Base-by-base conservation (phyloP, 1,140 invertebrate genomes). In the Chionoecetes opilio region DNA sequence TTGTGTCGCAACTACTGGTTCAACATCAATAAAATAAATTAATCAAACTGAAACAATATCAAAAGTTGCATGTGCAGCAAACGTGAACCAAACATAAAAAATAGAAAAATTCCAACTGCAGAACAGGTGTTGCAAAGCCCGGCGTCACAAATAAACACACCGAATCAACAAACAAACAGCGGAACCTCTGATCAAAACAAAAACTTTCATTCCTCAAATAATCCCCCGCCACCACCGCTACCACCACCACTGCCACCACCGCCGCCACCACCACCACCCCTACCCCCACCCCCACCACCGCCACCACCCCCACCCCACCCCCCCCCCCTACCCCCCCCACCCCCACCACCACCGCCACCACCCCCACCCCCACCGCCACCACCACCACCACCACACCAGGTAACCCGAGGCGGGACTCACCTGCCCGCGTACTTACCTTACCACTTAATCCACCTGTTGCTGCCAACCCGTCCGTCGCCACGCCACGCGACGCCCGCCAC, bases 341-440 rank as follows among this genome's bases (percentile, higher is more conserved):
- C n/a, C n/a, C 63, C 63, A 2, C 2, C 63, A 75, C 3, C n/a
- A 11, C 21, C 63, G 3, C 63, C 11, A 75, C 63, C 63, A 75
- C n/a, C 63, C 26, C 63, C 26, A 75, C 63, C 63, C 8, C 21
- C 53, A 75, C 21, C 53, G 26, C 53, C 53, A 75, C n/a, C 63
- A 75, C 63, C 63, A n/a, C 26, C 21, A 75, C 63, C 63, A 75
- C 11, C 63, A 75, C 11, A 8, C 63, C 63, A 75, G 63, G 63
- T 75, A 75, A 75, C 63, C 63, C 63, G 63, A 75, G 26, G 63
- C 63, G 8, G 1, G 21, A 75, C 63, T 75, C 63, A 75, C 63
- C 63, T 75, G 63, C 21, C 63, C 63, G 63, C 63, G 63, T 75
- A 75, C 63, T 75, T 75, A 75, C 63, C 63, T 75, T 75, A 75